Conservation (phyloP, 2,113 vertebrate genomes). For the Alligator mississippiensis region DNA sequence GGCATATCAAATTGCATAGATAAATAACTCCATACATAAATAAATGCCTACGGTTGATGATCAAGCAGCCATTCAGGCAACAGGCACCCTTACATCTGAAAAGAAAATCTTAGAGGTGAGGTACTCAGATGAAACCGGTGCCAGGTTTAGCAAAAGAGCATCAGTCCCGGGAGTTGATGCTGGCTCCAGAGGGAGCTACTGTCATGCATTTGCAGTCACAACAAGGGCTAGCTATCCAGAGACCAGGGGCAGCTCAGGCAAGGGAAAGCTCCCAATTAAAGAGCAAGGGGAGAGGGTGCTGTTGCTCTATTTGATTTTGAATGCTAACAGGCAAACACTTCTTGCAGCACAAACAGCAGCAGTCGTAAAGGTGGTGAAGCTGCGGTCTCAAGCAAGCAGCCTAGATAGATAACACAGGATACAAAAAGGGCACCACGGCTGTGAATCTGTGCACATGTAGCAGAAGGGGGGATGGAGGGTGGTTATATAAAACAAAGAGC, state of each 20-base stretch:
- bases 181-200: slow-evolving; percentile 74
- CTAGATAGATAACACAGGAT: background rate
- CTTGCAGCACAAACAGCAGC: background rate
- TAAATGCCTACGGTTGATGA: too few relatives aligned
- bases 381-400: slow-evolving; percentile 7
- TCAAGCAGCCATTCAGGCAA: background rate
- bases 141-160: background rate
- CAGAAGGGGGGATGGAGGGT: background rate
- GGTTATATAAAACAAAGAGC: background rate
- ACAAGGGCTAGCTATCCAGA: background rate
- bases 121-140: background rate
- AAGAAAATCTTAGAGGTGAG: background rate
- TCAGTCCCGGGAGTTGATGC: background rate
- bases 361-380: rapidly evolving
- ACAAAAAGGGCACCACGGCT: background rate
- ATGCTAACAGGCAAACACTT: background rate
- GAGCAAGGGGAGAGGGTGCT: background rate
- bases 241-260: background rate
- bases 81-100: background rate
- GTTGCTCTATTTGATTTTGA: background rate
- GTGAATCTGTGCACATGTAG: background rate
- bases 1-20: too few relatives aligned
- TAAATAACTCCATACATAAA: too few relatives aligned
- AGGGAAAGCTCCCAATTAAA: background rate
- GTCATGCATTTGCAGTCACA: slow-evolving; percentile 48